A percentile compares a stretch with the other conserved stretches of the same genome.
Conservation (phyloP, 2,888 invertebrate genomes). For the Spisula solida region DNA sequence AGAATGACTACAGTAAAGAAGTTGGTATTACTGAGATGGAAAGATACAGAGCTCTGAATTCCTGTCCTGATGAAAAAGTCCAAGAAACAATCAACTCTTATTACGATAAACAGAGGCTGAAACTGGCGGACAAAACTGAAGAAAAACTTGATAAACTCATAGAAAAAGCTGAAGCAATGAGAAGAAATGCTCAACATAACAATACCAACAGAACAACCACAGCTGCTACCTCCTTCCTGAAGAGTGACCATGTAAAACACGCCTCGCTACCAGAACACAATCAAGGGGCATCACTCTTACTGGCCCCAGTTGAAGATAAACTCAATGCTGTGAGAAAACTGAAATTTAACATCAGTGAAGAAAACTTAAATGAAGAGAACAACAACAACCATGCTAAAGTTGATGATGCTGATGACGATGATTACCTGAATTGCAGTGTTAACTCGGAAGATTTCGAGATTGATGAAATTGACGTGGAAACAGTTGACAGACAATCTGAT, state of each 20-base stretch:
- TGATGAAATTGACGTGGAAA: conserved; percentile 72
- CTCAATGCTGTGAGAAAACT: conserved; percentile 62
- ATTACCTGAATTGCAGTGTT: conserved; percentile 70
- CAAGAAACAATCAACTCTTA: conserved; percentile 74
- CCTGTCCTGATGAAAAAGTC: conserved; percentile 66
- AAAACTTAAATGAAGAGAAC: conserved; percentile 11
- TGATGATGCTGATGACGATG: conserved; percentile 59
- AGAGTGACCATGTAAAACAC: background rate
- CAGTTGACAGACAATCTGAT: conserved; percentile 54
- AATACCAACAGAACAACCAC: conserved; percentile 12
- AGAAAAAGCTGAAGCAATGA: conserved; percentile 60
- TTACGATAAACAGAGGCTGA: conserved; percentile 76
- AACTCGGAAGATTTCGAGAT: conserved; percentile 72
- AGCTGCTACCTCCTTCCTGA: background rate
- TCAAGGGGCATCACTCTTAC: conserved; percentile 68
- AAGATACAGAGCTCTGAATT: conserved; percentile 76
- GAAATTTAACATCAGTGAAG: conserved; percentile 53
- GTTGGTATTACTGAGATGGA: conserved; percentile 76
- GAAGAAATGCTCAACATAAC: conserved; percentile 45
- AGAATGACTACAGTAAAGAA: conserved; percentile 75
- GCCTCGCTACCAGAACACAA: conserved; percentile 6
- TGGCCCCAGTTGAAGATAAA: conserved; percentile 61
- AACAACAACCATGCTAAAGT: conserved; percentile 27
- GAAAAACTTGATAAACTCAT: conserved; percentile 67
- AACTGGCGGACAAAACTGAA: conserved; percentile 60